Conservation (phyloP, 2,797 vertebrate species). For the Myioborus miniatus region DNA sequence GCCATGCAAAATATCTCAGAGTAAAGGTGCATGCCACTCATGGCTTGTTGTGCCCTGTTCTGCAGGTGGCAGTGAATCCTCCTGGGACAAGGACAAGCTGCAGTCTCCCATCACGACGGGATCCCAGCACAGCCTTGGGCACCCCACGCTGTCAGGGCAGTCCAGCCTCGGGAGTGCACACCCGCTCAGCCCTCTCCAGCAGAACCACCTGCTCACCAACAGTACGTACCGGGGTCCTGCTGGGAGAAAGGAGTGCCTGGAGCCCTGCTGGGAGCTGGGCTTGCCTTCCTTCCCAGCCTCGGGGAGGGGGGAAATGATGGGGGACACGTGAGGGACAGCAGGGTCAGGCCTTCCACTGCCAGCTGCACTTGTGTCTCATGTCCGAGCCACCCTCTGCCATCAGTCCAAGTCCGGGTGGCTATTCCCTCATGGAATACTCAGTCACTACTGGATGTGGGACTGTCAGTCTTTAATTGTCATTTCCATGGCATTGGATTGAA, state of each 20-base stretch:
- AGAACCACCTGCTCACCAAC: slow-evolving; percentile 88
- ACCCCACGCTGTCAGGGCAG: slow-evolving; percentile 76
- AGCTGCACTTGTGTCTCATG: accelerated
- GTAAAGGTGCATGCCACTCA: neutral
- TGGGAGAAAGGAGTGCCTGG: neutral
- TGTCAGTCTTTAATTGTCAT: neutral
- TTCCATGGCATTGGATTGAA: neutral
- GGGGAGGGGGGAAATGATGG: neutral
- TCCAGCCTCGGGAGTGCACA: slow-evolving; percentile 75
- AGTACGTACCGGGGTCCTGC: slow-evolving; percentile 74
- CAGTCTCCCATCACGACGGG: slow-evolving; percentile 83
- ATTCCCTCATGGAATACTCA: neutral
- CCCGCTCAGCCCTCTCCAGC: slow-evolving; percentile 83
- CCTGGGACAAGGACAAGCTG: slow-evolving; percentile 90
- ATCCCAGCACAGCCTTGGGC: slow-evolving; percentile 78
- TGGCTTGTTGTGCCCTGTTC: neutral
- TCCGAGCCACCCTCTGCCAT: neutral
- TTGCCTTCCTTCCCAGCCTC: neutral
- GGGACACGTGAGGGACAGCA: accelerated
- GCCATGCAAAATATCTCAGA: neutral
- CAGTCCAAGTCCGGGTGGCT: too few relatives aligned
- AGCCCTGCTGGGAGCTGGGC: neutral
- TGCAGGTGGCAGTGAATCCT: slow-evolving; percentile 87
- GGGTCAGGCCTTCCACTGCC: neutral
- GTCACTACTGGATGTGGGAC: neutral